phyloP scores from a whole-genome alignment of 1,140 invertebrate genomes.

The Neodiprion lecontei region DNA sequence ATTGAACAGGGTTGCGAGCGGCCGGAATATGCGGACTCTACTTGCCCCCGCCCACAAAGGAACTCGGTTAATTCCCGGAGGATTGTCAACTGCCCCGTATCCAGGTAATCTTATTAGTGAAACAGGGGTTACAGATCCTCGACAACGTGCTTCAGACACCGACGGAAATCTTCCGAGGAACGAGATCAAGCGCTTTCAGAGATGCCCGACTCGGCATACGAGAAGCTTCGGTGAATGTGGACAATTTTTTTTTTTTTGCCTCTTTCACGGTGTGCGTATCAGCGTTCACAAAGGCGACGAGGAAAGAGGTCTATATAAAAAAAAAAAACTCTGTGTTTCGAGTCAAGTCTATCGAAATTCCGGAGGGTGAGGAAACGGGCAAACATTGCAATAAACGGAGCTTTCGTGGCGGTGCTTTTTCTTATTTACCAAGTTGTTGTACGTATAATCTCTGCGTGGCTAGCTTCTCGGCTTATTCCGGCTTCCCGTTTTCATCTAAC shows the following conservation, averaged over 20 bases:
- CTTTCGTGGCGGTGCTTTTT: too few relatives aligned
- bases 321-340: too few relatives aligned
- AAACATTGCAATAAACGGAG: too few relatives aligned
- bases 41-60: not conserved
- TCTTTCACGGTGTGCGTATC: not conserved
- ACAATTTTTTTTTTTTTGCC: not conserved
- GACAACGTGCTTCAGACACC: not conserved
- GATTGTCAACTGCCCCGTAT: not conserved
- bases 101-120: constrained; percentile 7
- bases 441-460: constrained; percentile 20
- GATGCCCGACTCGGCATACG: too few relatives aligned
- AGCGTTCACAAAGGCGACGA: too few relatives aligned
- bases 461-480: constrained; percentile 43
- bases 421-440: not conserved
- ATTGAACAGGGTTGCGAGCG: not conserved
- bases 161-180: not conserved
- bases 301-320: not conserved
- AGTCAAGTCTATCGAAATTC: too few relatives aligned
- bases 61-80: constrained; percentile 2
- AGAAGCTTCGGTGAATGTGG: too few relatives aligned
- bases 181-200: not conserved
- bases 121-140: not conserved
- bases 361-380: too few relatives aligned
- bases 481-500: constrained; percentile 18
- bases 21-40: not conserved